Conservation (phyloP, 2,888 invertebrate species). For the Mesorhabditis spiculigera region DNA sequence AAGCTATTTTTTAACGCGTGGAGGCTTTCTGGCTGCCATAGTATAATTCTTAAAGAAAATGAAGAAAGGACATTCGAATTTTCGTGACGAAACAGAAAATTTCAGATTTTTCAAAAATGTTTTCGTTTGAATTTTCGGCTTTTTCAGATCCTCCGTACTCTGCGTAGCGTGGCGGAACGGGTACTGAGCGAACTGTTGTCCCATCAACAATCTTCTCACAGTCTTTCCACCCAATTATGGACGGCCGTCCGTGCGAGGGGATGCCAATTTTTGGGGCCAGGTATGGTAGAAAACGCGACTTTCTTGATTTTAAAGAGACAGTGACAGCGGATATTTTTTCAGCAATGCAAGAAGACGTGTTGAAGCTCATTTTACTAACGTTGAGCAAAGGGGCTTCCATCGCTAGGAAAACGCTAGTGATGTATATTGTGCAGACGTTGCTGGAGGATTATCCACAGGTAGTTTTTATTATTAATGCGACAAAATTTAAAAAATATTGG, state of each 20-base stretch:
- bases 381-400: conserved; percentile 72
- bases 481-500: background rate
- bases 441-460: conserved; percentile 73
- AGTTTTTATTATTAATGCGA: background rate
- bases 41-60: too few species aligned
- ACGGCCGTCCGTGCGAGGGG: conserved; percentile 91
- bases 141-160: background rate
- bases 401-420: conserved; percentile 71
- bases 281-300: conserved; percentile 57
- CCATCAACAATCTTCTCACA: conserved; percentile 84
- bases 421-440: conserved; percentile 95
- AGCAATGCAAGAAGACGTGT: conserved; percentile 98
- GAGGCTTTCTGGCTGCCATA: too few species aligned
- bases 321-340: conserved; percentile 19
- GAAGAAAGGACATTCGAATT: conserved; percentile 65
- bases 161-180: background rate
- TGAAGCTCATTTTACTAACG: conserved; percentile 81
- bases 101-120: background rate
- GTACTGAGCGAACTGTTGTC: conserved; percentile 70
- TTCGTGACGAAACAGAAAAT: conserved; percentile 67
- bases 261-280: conserved; percentile 94
- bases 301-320: background rate
- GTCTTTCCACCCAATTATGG: conserved; percentile 85
- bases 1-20: too few species aligned
- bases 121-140: conserved; percentile 10